Percentiles rank a stretch among this genome's conserved stretches.
These are phyloP conservation scores for Congeria kusceri DNA, from an alignment of 2,888 invertebrate species.

Conservation along the genomic window DNA sequence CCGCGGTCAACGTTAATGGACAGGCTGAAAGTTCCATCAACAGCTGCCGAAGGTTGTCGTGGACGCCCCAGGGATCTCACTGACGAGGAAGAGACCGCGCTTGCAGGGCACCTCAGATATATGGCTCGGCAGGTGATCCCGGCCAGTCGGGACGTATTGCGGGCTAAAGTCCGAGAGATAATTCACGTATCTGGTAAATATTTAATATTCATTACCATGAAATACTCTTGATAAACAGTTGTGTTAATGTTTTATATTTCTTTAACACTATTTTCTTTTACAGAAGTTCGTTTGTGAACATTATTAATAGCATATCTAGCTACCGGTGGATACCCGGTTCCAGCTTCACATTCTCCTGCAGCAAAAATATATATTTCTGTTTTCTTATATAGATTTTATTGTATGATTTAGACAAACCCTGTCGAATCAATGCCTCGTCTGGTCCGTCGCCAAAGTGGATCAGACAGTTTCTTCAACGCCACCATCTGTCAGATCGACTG, in stretches of 20 bases:
- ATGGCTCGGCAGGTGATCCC: background rate
- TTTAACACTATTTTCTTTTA: no score
- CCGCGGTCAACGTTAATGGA: background rate
- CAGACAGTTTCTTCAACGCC: slow-evolving; percentile 1
- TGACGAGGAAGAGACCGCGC: slow-evolving; percentile 4
- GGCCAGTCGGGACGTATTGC: background rate
- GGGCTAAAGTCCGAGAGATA: background rate
- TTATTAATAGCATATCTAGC: no score
- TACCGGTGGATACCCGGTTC: no score
- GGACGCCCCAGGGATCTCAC: background rate
- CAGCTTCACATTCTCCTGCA: no score
- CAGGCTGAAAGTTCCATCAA: background rate
- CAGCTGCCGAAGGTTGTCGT: background rate
- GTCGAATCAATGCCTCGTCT: no score
- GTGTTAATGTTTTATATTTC: no score
- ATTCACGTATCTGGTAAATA: slow-evolving; percentile 3
- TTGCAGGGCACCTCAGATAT: background rate
- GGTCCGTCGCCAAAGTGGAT: slow-evolving; percentile 21
- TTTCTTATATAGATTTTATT: no score
- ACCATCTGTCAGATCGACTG: slow-evolving; percentile 4
- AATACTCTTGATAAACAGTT: no score
- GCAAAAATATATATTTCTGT: no score
- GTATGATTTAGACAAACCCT: no score
- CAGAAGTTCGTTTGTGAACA: no score
- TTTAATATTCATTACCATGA: no score